These are phyloP conservation scores for Hyperoplus immaculatus DNA, from an alignment of 2,797 vertebrate genomes.

Conservation along the genomic window DNA sequence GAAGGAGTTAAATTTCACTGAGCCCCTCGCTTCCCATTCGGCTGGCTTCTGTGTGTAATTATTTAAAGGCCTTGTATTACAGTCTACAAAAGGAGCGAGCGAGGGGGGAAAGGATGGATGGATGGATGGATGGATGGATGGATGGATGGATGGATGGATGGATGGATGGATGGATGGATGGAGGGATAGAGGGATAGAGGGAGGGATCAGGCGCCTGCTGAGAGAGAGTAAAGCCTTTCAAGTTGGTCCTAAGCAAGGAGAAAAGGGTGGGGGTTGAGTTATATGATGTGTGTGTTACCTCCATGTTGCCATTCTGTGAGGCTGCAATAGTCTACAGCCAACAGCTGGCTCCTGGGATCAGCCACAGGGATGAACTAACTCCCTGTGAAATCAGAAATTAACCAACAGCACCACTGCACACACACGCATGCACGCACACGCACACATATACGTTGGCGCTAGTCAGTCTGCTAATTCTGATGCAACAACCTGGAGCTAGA, in stretches of 20 bases:
- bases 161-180: slow-evolving; percentile 33
- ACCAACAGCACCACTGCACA: slow-evolving; percentile 49
- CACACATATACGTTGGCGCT: slow-evolving; percentile 21
- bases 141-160: slow-evolving; percentile 28
- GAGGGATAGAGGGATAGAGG: slow-evolving; percentile 23
- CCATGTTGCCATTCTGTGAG: slow-evolving; percentile 61
- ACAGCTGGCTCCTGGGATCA: slow-evolving; percentile 69
- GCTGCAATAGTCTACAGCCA: slow-evolving; percentile 62
- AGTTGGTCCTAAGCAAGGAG: slow-evolving; percentile 56
- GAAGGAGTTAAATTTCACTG: slow-evolving; percentile 65
- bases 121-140: slow-evolving; percentile 31
- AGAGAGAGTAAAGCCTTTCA: slow-evolving; percentile 70
- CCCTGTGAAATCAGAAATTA: slow-evolving; percentile 70
- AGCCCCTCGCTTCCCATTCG: slow-evolving; percentile 55
- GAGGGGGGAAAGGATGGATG: slow-evolving; percentile 21
- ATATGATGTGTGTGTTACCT: slow-evolving; percentile 52
- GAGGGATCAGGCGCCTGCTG: slow-evolving; percentile 59
- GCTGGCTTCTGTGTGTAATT: slow-evolving; percentile 73
- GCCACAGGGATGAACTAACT: slow-evolving; percentile 65
- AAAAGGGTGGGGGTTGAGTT: slow-evolving; percentile 45
- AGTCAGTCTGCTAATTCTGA: slow-evolving; percentile 73
- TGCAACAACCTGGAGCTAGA: slow-evolving; percentile 83
- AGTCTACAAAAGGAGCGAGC: slow-evolving; percentile 42
- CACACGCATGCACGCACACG: slow-evolving; percentile 24
- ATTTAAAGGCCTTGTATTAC: slow-evolving; percentile 75